phyloP scores from a whole-genome alignment of 2,888 invertebrate species.

The Microplitis manilae region DNA sequence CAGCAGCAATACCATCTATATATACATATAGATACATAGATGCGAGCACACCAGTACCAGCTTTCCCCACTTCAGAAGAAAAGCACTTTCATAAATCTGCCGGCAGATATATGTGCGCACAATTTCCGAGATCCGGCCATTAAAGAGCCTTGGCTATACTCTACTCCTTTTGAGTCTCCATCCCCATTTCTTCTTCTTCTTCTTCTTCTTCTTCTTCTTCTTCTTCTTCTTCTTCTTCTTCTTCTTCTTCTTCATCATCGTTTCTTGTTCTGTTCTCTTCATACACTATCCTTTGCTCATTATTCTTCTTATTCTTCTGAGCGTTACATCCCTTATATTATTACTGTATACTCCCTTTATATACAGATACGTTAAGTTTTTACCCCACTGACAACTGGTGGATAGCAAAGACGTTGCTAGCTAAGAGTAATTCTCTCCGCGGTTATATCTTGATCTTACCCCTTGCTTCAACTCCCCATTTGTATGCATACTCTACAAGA shows the following conservation, averaged over 20 bases:
- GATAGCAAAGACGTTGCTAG: constrained; percentile 50
- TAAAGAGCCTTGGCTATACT: constrained; percentile 76
- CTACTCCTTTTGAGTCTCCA: constrained; percentile 37
- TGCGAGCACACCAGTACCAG: constrained; percentile 56
- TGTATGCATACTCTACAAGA: constrained; percentile 38
- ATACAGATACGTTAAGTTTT: not conserved
- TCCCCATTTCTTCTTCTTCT: constrained; percentile 43
- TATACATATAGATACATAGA: constrained; percentile 2
- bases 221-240: constrained; percentile 47
- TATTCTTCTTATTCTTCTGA: not conserved
- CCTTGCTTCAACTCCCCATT: constrained; percentile 41
- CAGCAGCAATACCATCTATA: constrained; percentile 52
- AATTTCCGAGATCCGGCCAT: constrained; percentile 93
- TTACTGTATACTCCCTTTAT: not conserved
- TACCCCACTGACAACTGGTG: constrained; percentile 4
- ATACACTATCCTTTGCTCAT: not conserved
- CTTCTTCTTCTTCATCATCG: constrained; percentile 53
- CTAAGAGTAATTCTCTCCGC: constrained; percentile 63
- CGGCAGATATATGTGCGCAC: constrained; percentile 91
- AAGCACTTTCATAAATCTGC: constrained; percentile 92
- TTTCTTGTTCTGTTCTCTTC: constrained; percentile 20
- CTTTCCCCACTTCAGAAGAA: constrained; percentile 74
- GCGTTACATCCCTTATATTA: constrained; percentile 6
- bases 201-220: constrained; percentile 54
- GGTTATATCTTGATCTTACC: constrained; percentile 67